These are phyloP conservation scores for Paragorgia papillata DNA, from an alignment of 92 coral and sea anemone genomes.

Conservation along the genomic window DNA sequence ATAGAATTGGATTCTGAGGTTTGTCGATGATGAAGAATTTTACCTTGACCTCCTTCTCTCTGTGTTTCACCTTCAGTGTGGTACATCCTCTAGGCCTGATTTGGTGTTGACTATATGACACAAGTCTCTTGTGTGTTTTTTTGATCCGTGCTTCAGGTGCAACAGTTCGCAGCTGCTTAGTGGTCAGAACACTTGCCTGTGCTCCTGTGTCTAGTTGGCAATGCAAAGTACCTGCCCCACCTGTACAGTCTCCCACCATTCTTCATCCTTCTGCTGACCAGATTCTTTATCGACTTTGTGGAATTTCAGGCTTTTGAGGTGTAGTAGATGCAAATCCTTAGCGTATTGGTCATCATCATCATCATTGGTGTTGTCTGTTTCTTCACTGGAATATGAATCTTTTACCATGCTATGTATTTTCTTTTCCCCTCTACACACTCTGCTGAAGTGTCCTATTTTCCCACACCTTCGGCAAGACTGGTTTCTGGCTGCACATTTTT, in stretches of 20 bases:
- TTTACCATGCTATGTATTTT: constrained; percentile 23
- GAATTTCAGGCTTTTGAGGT: constrained; percentile 23
- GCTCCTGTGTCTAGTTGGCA: constrained; percentile 57
- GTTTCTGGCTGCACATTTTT: constrained; percentile 53
- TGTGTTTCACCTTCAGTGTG: constrained; percentile 46
- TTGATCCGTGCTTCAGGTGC: constrained; percentile 58
- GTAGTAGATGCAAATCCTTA: constrained; percentile 35
- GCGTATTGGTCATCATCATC: constrained; percentile 20
- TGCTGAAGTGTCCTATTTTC: constrained; percentile 50
- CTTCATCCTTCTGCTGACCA: constrained; percentile 15
- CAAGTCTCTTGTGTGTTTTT: constrained; percentile 55
- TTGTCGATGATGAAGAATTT: constrained; percentile 60
- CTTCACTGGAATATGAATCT: not conserved
- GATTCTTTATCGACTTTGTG: not conserved
- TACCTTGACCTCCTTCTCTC: constrained; percentile 32
- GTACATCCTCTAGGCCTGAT: constrained; percentile 51
- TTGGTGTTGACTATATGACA: constrained; percentile 58
- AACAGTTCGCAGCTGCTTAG: constrained; percentile 48
- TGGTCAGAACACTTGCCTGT: constrained; percentile 53
- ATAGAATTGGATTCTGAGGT: constrained; percentile 51
- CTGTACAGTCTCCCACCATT: constrained; percentile 52
- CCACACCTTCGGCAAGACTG: constrained; percentile 42
- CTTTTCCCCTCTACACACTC: constrained; percentile 47
- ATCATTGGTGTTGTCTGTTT: constrained; percentile 16
- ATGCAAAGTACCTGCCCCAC: constrained; percentile 42